These are phyloP conservation scores for Dolichallabes microphthalmus DNA, from an alignment of 2,113 vertebrate genomes.

Conservation along the genomic window DNA sequence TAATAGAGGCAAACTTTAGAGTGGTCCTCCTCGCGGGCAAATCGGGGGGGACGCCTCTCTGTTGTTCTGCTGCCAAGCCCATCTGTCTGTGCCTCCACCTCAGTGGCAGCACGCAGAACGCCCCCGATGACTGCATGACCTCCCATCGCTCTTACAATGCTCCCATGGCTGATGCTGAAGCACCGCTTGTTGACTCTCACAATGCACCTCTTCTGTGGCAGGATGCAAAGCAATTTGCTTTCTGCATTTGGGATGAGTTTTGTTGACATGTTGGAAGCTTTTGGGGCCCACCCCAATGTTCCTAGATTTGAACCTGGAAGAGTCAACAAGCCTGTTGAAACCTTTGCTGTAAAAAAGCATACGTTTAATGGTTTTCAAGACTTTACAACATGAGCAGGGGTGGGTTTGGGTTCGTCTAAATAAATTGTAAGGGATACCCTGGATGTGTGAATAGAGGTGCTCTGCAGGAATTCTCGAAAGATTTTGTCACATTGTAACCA, in stretches of 20 bases:
- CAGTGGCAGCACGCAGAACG: slow-evolving; percentile 59
- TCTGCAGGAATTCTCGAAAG: slow-evolving; percentile 31
- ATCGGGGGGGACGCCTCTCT: slow-evolving; percentile 53
- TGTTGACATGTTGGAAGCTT: neutral
- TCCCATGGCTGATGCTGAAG: slow-evolving; percentile 26
- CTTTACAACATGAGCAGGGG: neutral
- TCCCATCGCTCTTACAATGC: slow-evolving; percentile 38
- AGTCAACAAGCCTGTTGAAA: neutral
- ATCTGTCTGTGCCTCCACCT: slow-evolving; percentile 74
- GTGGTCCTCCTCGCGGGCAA: slow-evolving; percentile 61
- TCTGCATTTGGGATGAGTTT: slow-evolving; percentile 42
- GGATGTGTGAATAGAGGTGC: neutral
- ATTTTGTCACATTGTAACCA: slow-evolving; percentile 52
- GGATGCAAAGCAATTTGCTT: slow-evolving; percentile 52
- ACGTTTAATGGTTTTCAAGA: neutral
- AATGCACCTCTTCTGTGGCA: slow-evolving; percentile 47
- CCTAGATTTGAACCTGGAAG: slow-evolving; percentile 1
- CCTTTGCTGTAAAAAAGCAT: neutral
- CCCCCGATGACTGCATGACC: slow-evolving; percentile 49
- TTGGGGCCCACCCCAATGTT: neutral
- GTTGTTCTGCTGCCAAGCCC: slow-evolving; percentile 74
- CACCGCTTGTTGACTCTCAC: slow-evolving; percentile 50
- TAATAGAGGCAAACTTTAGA: slow-evolving; percentile 74
- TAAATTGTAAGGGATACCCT: neutral
- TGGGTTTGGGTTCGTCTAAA: neutral